These are phyloP conservation scores for Ophion costatus DNA, from an alignment of 2,888 invertebrate species.

Conservation along the genomic window DNA sequence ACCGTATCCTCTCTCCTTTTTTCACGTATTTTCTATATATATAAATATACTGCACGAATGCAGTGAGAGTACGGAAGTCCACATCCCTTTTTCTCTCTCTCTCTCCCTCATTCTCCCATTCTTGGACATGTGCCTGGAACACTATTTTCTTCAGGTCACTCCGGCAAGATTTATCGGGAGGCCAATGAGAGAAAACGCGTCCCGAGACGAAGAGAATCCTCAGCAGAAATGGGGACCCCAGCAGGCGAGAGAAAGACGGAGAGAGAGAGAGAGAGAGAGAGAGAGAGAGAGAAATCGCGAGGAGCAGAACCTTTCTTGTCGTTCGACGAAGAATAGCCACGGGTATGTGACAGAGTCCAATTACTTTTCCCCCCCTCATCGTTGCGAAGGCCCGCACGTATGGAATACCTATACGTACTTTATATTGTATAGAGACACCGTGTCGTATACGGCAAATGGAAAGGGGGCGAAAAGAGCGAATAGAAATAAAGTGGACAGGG, in stretches of 20 bases:
- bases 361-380: conserved; percentile 76
- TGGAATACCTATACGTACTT: conserved; percentile 43
- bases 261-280: conserved; percentile 10
- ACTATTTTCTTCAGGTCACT: conserved; percentile 66
- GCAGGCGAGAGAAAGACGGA: conserved; percentile 16
- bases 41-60: conserved; percentile 9
- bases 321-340: conserved; percentile 74
- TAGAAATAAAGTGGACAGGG: conserved; percentile 44
- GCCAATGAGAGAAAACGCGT: conserved; percentile 71
- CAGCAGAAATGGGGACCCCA: conserved; percentile 1
- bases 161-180: conserved; percentile 78
- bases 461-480: conserved; percentile 46
- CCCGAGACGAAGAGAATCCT: conserved; percentile 50
- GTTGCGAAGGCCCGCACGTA: conserved; percentile 16
- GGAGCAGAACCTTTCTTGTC: conserved; percentile 64
- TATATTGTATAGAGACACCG: conserved; percentile 43
- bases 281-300: conserved; percentile 65
- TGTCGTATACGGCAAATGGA: conserved; percentile 18
- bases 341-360: conserved; percentile 77
- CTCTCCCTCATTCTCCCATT: conserved; percentile 1
- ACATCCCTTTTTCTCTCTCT: conserved; percentile 22
- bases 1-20: conserved; percentile 39
- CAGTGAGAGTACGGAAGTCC: conserved; percentile 14
- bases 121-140: conserved; percentile 51
- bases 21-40: conserved; percentile 29